These are phyloP conservation scores for Cetonia aurata DNA, from an alignment of 2,888 invertebrate genomes.

Conservation along the genomic window DNA sequence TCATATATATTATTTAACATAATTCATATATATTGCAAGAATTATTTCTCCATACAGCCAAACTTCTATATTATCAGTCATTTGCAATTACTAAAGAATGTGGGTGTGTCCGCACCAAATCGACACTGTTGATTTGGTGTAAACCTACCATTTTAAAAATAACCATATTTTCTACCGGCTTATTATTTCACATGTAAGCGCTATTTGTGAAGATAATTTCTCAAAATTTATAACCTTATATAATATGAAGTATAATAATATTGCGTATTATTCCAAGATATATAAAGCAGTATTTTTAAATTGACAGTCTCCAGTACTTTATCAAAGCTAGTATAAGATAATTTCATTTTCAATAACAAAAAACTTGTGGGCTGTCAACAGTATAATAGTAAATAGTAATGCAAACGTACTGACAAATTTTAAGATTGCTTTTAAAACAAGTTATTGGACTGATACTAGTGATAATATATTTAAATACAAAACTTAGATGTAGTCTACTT, in stretches of 20 bases:
- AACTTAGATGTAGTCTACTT: slow-evolving; percentile 4
- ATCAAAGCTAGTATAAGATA: slow-evolving; percentile 20
- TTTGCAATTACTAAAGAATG: slow-evolving; percentile 5
- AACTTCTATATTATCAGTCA: slow-evolving; percentile 50
- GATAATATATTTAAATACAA: slow-evolving; percentile 27
- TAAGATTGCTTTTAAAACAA: slow-evolving; percentile 2
- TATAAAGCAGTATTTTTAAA: slow-evolving; percentile 15
- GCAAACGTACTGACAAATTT: too few relatives aligned
- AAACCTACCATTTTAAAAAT: too few relatives aligned
- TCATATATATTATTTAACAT: slow-evolving; percentile 45
- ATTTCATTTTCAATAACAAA: slow-evolving; percentile 5
- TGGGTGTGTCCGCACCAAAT: too few relatives aligned
- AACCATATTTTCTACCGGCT: too few relatives aligned
- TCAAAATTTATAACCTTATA: neutral
- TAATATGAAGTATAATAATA: slow-evolving; percentile 2
- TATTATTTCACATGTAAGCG: too few relatives aligned
- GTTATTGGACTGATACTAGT: slow-evolving; percentile 24
- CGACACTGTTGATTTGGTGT: too few relatives aligned
- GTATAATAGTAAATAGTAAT: slow-evolving; percentile 10
- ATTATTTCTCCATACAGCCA: slow-evolving; percentile 46
- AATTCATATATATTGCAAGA: slow-evolving; percentile 47
- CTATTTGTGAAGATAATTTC: too few relatives aligned
- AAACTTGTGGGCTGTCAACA: neutral
- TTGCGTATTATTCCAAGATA: neutral
- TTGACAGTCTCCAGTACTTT: slow-evolving; percentile 2